Evolutionary conservation across 2,888 invertebrate genomes (phyloP), one percentile per base, ranked within the genome.

Genomic region (Pomacea canaliculata): DNA sequence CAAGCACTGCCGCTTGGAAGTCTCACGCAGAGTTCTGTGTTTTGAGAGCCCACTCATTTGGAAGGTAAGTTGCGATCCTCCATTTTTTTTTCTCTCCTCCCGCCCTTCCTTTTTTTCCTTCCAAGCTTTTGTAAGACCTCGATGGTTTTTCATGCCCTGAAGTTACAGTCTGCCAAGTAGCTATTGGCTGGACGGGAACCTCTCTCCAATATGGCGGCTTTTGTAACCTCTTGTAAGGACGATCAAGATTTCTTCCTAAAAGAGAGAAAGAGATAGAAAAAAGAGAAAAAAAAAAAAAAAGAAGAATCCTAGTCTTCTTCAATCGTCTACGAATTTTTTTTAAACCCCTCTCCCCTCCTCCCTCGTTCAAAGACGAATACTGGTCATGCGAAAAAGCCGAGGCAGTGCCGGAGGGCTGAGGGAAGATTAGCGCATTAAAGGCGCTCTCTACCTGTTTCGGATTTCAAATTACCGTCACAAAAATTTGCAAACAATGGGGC

Each of bases 391-490:
- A 56, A 16, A 56, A 56, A 10, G 51, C 70, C 70, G 5, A 19
- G 63, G n/a, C 18, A 19, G 66, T 56, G 76, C 74, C 76, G 46
- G 56, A 63, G 74, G 79, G 77, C 56, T 62, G 48, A 27, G 73
- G 23, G 49, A 23, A 73, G 79, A 78, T 80, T 76, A 76, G 74
- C 68, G 79, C 63, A 78, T 76, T 76, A 76, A 66, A 76, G 71
- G 66, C 59, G 62, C 37, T 71, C 62, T 66, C 59, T 80, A 80
- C 80, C 80, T 80, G 80, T 76, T 72, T 76, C 74, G 73, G 62
- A 76, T 80, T 80, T 80, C 80, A 80, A 78, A 80, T 78, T 80
- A 78, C 66, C 80, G 76, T 76, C 68, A 80, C 69, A 78, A 78
- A 73, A 76, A 71, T 60, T 12, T 37, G 48, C 46, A 16, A 59